A percentile compares a stretch with the other conserved stretches of the same genome.
These are phyloP conservation scores for Otis tarda DNA, from an alignment of 2,113 vertebrate species.

Conservation along the genomic window DNA sequence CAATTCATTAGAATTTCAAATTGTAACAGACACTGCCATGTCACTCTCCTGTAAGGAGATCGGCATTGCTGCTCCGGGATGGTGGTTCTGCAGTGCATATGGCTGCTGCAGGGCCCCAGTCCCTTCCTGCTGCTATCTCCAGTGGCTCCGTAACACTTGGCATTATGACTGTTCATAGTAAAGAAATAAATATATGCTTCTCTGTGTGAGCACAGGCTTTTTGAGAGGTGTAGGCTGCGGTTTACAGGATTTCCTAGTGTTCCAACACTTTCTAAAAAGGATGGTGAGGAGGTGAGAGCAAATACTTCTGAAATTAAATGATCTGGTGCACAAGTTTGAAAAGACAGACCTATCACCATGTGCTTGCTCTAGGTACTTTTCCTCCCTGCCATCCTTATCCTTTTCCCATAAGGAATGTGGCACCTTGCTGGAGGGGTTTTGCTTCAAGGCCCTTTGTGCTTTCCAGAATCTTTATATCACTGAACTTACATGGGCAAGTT, in stretches of 20 bases:
- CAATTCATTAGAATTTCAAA: not conserved
- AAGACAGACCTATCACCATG: not conserved
- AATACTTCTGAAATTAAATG: not conserved
- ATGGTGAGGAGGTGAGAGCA: not conserved
- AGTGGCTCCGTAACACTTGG: not conserved
- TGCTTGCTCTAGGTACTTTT: not conserved
- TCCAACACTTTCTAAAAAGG: not conserved
- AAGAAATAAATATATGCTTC: not conserved
- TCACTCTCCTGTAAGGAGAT: not conserved
- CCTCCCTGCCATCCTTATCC: not conserved
- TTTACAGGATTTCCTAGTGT: not conserved
- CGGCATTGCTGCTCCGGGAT: not conserved
- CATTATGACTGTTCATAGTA: not conserved
- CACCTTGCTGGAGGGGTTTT: not conserved
- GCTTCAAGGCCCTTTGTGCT: not conserved
- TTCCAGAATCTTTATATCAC: not conserved
- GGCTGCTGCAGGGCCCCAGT: not conserved
- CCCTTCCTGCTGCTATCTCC: accelerated
- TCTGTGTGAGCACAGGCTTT: not conserved
- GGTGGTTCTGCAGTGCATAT: not conserved
- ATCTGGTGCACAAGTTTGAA: not conserved
- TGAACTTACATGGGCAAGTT: not conserved
- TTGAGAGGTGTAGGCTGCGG: not conserved
- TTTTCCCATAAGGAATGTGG: not conserved
- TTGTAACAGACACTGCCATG: not conserved